Evolutionary conservation across 2,888 invertebrate species (phyloP).

Genomic region (Synergus gifuensis): DNA sequence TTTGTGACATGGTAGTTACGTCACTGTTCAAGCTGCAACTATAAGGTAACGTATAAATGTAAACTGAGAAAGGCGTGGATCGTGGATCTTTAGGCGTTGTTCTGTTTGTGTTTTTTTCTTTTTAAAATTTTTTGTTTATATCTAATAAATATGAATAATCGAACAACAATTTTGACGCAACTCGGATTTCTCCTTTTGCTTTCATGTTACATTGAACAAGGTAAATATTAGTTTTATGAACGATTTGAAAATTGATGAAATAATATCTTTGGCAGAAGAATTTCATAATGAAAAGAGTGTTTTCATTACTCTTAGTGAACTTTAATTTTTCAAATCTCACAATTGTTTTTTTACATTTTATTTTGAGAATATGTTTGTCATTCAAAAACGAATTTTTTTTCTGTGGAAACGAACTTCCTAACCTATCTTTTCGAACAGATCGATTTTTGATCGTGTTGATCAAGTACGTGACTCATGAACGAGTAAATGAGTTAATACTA

Average conservation of each 20-base stretch:
- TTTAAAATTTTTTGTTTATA: not conserved
- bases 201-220: not conserved
- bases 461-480: too few relatives aligned
- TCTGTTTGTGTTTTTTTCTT: constrained; percentile 1
- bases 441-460: not conserved
- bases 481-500: too few relatives aligned
- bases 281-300: not conserved
- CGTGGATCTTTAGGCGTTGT: not conserved
- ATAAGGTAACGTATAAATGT: too few relatives aligned
- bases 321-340: not conserved
- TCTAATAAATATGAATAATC: not conserved
- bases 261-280: not conserved
- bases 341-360: not conserved
- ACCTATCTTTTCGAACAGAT: not conserved
- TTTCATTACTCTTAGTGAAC: not conserved
- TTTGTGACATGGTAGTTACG: too few relatives aligned
- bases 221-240: not conserved
- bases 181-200: constrained; percentile 8
- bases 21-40: too few relatives aligned
- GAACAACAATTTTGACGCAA: not conserved
- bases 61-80: not conserved
- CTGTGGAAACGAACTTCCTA: not conserved
- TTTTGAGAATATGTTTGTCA: not conserved
- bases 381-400: not conserved
- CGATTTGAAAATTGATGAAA: not conserved